These are phyloP conservation scores for Lepilemur septentrionalis DNA, from an alignment of 2,797 vertebrate species.

Conservation along the genomic window DNA sequence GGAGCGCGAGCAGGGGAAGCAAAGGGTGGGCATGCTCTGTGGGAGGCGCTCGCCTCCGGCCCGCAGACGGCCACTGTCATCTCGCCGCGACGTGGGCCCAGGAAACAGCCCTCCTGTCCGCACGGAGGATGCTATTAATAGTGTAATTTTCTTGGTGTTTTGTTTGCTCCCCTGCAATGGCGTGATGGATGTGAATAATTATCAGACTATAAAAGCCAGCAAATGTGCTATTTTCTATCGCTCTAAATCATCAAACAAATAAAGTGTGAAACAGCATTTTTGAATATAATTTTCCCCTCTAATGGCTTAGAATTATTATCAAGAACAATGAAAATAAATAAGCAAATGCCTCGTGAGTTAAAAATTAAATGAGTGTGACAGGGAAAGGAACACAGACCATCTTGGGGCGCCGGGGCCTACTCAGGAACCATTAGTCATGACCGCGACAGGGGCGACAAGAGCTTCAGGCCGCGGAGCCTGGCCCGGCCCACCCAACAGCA, in stretches of 20 bases:
- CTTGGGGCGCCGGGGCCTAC: neutral
- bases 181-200: slow-evolving; percentile 89
- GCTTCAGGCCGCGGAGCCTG: neutral
- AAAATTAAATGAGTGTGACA: slow-evolving; percentile 82
- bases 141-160: slow-evolving; percentile 84
- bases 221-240: slow-evolving; percentile 87
- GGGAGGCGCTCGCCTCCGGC: neutral
- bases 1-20: neutral
- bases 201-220: slow-evolving; percentile 88
- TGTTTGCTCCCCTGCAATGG: slow-evolving; percentile 87
- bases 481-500: neutral
- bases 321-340: slow-evolving; percentile 88
- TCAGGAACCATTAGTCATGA: neutral
- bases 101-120: slow-evolving; percentile 62
- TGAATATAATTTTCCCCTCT: slow-evolving; percentile 89
- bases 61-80: slow-evolving; percentile 4
- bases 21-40: accelerated
- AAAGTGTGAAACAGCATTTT: slow-evolving; percentile 89
- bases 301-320: slow-evolving; percentile 88
- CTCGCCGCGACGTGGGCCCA: neutral
- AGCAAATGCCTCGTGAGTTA: slow-evolving; percentile 83
- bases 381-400: slow-evolving; percentile 22
- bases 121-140: slow-evolving; percentile 83
- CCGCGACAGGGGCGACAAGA: neutral
- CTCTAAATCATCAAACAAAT: slow-evolving; percentile 90